Conservation (phyloP, 2,113 vertebrate genomes). For the Trogon melanurus region DNA sequence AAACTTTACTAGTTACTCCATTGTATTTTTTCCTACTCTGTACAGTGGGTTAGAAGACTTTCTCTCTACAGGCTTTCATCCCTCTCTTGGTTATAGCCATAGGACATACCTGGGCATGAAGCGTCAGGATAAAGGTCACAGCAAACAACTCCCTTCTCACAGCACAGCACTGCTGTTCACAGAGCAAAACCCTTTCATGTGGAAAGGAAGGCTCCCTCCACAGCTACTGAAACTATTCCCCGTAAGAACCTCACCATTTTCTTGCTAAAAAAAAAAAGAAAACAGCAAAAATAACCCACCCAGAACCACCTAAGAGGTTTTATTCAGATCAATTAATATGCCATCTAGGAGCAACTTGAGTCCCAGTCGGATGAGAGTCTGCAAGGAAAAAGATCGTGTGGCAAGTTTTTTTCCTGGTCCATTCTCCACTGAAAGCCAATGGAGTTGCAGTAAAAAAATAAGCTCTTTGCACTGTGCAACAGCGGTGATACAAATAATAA, state of each 20-base stretch:
- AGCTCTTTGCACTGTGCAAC: background rate
- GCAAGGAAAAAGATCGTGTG: background rate
- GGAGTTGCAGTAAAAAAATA: background rate
- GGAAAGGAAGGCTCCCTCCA: background rate
- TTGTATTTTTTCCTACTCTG: background rate
- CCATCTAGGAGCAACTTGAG: background rate
- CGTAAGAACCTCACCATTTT: background rate
- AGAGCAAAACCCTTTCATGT: background rate
- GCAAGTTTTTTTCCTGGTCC: background rate
- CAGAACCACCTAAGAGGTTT: background rate
- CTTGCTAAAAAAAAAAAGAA: background rate
- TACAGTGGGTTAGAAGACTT: background rate
- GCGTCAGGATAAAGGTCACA: background rate
- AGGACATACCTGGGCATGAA: background rate
- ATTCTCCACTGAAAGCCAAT: background rate
- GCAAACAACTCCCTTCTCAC: background rate
- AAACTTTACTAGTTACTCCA: background rate
- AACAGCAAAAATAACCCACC: background rate
- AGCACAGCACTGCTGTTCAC: background rate
- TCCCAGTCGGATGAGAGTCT: background rate
- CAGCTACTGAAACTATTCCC: background rate
- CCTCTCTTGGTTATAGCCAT: background rate
- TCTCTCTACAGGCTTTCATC: background rate
- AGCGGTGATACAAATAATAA: background rate
- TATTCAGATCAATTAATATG: background rate